Evolutionary conservation across 1,140 invertebrate species (phyloP), one percentile per base, ranked within the genome.

Genomic region (Heliconius melpomene): DNA sequence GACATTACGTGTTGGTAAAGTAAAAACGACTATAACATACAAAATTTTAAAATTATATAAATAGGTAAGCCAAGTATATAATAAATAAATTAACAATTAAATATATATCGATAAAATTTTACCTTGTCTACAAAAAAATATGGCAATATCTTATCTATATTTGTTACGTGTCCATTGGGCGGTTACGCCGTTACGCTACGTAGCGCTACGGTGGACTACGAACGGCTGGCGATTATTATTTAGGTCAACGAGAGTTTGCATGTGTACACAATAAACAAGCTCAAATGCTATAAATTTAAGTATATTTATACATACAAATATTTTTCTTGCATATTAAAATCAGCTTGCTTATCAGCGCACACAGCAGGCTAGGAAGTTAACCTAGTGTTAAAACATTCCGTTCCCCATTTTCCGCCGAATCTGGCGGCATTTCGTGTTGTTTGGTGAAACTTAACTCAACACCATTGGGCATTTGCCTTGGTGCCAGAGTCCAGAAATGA

Each of bases 151-250:
- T 72, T 77, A 77, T 72, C 76, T 66, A 26, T 71, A 50, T 40
- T 54, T 72, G 75, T 77, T 77, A 36, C 20, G 46, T 54, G 46
- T 36, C 40, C 16, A 74, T 40, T 23, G 26, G 77, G 82, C 79
- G 78, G 76, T 84, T 83, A 85, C 77, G 79, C 78, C 79, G 72
- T 84, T 83, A 76, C 52, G 83, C 79, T 84, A 86, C 82, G 81
- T 75, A 75, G 71, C 71, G 83, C 83, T 84, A 87, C 84, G 85
- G 71, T 75, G 79, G 73, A 82, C 82, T 83, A 83, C 82, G 82
- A 75, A 79, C 81, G 75, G 80, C 78, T 80, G 38, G 73, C 79
- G 77, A 79, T 73, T 77, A 78, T 77, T 83, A 81, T 83, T 77
- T 81, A 83, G 82, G 82, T 83, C 82, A 83, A 29, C 82, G 38